A percentile compares a stretch with the other conserved stretches of the same genome.
Evolutionary conservation across 30 jellyfish, hydroid and myxozoan genomes (phyloP).

Genomic region (Morbakka virulenta): DNA sequence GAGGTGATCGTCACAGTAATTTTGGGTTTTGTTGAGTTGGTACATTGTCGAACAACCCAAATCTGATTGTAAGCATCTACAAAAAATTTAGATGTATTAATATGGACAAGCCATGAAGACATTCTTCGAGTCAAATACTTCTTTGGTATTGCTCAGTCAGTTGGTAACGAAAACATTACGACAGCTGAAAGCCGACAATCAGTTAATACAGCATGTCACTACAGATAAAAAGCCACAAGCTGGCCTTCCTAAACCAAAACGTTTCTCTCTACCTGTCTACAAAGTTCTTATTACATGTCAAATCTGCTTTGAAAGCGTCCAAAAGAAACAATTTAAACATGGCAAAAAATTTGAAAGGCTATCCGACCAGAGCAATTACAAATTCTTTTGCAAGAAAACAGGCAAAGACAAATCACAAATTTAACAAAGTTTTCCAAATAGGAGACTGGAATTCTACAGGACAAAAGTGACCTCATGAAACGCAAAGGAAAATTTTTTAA

Average conservation of each 20-base stretch:
- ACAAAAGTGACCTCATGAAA: background rate
- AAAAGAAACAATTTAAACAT: background rate
- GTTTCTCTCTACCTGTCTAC: background rate
- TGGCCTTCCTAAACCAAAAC: constrained; percentile 3
- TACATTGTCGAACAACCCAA: constrained; percentile 12
- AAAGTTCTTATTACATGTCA: background rate
- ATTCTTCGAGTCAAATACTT: constrained; percentile 10
- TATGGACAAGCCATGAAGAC: constrained; percentile 5
- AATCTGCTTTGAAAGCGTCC: constrained; percentile 1
- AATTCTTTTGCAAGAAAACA: constrained; percentile 8
- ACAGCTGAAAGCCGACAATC: too few relatives aligned
- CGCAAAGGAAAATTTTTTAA: constrained; percentile 16
- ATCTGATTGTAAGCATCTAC: constrained; percentile 6
- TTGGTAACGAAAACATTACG: too few relatives aligned
- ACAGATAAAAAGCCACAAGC: too few relatives aligned
- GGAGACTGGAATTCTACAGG: constrained; percentile 30
- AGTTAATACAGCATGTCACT: too few relatives aligned
- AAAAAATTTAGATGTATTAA: background rate
- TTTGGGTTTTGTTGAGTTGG: background rate
- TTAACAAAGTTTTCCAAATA: constrained; percentile 20
- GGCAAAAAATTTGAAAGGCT: background rate
- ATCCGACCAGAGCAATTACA: constrained; percentile 23
- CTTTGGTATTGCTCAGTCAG: constrained; percentile 19
- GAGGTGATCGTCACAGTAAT: constrained; percentile 9
- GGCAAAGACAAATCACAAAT: constrained; percentile 15